Percentiles rank a stretch among this genome's conserved stretches.
Evolutionary conservation across 2,797 vertebrate species (phyloP).

Genomic region (Anabacerthia variegaticeps): DNA sequence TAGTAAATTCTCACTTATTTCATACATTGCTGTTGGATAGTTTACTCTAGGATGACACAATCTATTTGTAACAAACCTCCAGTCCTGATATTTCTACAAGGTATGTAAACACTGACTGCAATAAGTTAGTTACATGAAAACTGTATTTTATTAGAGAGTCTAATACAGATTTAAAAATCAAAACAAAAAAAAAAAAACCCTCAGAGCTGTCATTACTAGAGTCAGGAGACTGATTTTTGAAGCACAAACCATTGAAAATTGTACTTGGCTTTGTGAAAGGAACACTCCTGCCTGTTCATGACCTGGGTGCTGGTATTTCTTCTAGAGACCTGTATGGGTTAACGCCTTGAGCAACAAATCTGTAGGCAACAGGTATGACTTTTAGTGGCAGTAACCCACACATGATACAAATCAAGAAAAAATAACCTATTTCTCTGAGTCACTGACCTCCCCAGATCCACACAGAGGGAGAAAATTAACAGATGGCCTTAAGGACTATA

Average conservation of each 20-base stretch:
- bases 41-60: neutral
- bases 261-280: neutral
- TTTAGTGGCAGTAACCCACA: neutral
- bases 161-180: neutral
- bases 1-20: neutral
- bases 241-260: neutral
- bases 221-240: neutral
- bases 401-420: neutral
- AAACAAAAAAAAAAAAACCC: rapidly evolving
- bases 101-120: neutral
- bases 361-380: neutral
- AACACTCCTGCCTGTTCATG: neutral
- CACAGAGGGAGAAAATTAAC: neutral
- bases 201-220: neutral
- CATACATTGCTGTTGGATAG: neutral
- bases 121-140: neutral
- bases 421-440: neutral
- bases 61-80: neutral
- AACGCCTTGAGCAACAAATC: neutral
- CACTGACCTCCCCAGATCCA: neutral
- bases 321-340: neutral
- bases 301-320: neutral
- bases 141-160: neutral
- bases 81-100: neutral
- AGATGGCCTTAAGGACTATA: neutral